Base-by-base conservation (phyloP, 2,888 invertebrate genomes). In the Phanerotoma sp. region DNA sequence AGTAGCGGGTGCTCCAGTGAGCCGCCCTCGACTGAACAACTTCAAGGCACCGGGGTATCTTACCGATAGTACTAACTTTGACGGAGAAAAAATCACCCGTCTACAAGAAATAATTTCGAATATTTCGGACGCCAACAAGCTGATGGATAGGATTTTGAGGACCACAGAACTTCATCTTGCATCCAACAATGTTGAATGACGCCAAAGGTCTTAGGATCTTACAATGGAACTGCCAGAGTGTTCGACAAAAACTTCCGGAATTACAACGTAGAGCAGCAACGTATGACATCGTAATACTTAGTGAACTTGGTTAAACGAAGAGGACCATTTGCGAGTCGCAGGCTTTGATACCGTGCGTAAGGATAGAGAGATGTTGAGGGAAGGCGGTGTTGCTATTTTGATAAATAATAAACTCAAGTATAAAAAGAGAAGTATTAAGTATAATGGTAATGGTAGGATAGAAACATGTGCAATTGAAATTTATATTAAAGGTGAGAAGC, bases 191-290 rank as follows among this genome's bases (percentile, higher is more conserved):
- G 37, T 15, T 5, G 15, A 16, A 37, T 15, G 15, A 2, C 37
- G 4, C 9, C 5, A n/a, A 15, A 6, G 15, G 16, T 2, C 37
- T 37, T 15, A 13, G 15, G 13, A 15, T 37, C 7, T 15, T 37
- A 7, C 51, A 44, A 18, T 44, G 33, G 51, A 44, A 42, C 22
- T 51, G 44, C 44, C 33, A 35, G 44, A 51, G 33, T 22, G 15
- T 51, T 6, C 10, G 11, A 22, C 51, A 35, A 16, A 51, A 51
- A 10, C 11, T 51, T 10, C 44, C 44, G 9, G 51, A 51, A 13
- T 10, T 42, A 5, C 44, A 44, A 22, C 22, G 40, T n/a, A 25
- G 28, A 30, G 32, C 30, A 4, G 37, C 21, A 18, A 18, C 16
- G 25, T 38, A 32, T 10, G 50, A 50, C 20, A 16, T 50, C 4